A percentile compares a stretch with the other conserved stretches of the same genome.
These are phyloP conservation scores for Isurus oxyrinchus DNA, from an alignment of 2,113 vertebrate genomes.

Conservation along the genomic window DNA sequence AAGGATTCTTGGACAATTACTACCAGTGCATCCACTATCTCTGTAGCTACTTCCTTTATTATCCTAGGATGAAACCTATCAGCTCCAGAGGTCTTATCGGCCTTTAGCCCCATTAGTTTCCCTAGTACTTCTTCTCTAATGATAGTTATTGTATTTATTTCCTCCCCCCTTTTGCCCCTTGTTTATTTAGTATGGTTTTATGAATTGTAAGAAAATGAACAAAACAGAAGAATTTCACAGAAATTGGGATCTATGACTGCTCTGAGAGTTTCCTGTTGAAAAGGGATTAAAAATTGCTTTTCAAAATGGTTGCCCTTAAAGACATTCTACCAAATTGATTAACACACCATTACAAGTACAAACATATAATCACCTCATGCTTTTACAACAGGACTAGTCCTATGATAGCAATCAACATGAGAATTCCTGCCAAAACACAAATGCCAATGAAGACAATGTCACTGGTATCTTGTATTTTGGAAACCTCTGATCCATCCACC, in stretches of 20 bases:
- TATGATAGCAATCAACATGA: conserved; percentile 87
- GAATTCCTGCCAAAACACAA: conserved; percentile 86
- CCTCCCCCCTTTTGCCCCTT: too few species aligned
- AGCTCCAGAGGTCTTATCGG: too few species aligned
- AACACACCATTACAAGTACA: neutral
- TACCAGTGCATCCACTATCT: too few species aligned
- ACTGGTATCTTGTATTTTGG: conserved; percentile 73
- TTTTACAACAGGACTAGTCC: conserved; percentile 81
- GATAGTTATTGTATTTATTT: too few species aligned
- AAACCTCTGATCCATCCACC: neutral
- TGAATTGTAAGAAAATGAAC: neutral
- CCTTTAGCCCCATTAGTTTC: too few species aligned
- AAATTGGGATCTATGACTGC: neutral
- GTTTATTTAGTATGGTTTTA: neutral
- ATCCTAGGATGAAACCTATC: too few species aligned
- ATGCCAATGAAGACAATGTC: conserved; percentile 91
- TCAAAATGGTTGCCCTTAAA: neutral
- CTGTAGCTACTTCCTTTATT: too few species aligned
- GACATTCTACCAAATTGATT: neutral
- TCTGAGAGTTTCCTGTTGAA: neutral
- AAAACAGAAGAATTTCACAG: neutral
- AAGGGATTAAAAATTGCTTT: neutral
- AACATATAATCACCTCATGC: neutral
- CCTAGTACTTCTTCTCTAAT: too few species aligned
- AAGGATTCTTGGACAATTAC: too few species aligned